Evolutionary conservation across 1,140 invertebrate genomes (phyloP), one percentile per base, ranked within the genome.

Genomic region (Scaptomyza hsui): DNA sequence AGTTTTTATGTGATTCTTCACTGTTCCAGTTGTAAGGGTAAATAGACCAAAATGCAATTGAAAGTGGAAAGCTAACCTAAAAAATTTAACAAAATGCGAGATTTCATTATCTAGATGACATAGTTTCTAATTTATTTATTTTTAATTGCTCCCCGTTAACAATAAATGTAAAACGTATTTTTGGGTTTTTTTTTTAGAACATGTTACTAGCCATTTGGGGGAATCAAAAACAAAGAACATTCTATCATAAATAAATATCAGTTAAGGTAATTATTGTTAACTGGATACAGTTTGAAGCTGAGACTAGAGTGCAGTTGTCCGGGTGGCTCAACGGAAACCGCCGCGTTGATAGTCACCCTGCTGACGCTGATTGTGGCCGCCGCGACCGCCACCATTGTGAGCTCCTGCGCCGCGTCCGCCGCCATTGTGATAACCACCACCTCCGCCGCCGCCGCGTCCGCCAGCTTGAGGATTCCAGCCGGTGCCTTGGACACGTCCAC

Each of bases 401-500:
- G 1, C 24, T 4, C 89, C 89, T 9, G 3, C 56, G 10, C 13
- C 89, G 62, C 24, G 24, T 10, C 92, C 70, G 35, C 83, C 81
- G 24, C 67, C 68, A 12, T 60, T 48, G 45, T 72, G 52, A 0
- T 76, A n/a, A 1, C 73, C 53, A 0, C 78, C 15, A 1, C 73
- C 53, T 18, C 80, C 81, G 7, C 75, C 70, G 9, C 80, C 81
- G 10, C 77, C 70, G 9, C 85, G 81, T 10, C 78, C 56, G 48
- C 72, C 72, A 16, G 67, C 69, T 13, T 81, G 57, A 51, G 65
- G 72, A 53, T 72, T 75, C 89, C 89, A 91, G n/a, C 89, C 89
- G 2, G 75, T 56, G 29, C 89, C 89, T 24, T 90, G 89, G 0
- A 91, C 89, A 35, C 89, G 89, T 42, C 89, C 89, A 48, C 89